Percentiles rank a stretch among this genome's conserved stretches.
Conservation (phyloP, 2,888 invertebrate genomes). For the Ypsolopha scabrella region DNA sequence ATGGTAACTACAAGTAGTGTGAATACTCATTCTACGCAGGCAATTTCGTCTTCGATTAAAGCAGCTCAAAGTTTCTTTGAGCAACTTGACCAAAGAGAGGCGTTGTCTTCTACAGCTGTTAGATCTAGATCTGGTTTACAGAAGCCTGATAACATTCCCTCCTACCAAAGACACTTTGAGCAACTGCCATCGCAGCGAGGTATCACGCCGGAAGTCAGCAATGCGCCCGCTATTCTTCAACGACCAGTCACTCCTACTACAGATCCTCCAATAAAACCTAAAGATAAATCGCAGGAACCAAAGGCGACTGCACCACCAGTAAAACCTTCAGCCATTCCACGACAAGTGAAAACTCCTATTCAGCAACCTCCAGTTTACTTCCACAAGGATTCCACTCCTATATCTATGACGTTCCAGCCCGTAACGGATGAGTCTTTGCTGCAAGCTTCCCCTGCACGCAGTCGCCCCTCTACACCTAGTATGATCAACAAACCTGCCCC, state of each 20-base stretch:
- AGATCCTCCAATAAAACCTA: slow-evolving; percentile 43
- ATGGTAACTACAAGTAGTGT: slow-evolving; percentile 26
- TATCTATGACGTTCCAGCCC: slow-evolving; percentile 75
- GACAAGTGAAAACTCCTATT: slow-evolving; percentile 24
- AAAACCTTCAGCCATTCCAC: slow-evolving; percentile 12
- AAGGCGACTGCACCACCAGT: slow-evolving; percentile 12
- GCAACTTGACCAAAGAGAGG: slow-evolving; percentile 49
- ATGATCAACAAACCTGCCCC: slow-evolving; percentile 81
- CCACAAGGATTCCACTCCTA: slow-evolving; percentile 58
- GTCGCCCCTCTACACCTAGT: slow-evolving; percentile 77
- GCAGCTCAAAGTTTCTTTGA: slow-evolving; percentile 51
- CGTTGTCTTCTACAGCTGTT: slow-evolving; percentile 35
- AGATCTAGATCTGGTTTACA: slow-evolving; percentile 68
- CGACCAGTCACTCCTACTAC: slow-evolving; percentile 49
- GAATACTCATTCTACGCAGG: slow-evolving; percentile 19
- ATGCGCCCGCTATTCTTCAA: slow-evolving; percentile 49
- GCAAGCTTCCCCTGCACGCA: slow-evolving; percentile 64
- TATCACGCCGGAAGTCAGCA: slow-evolving; percentile 66
- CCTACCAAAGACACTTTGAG: slow-evolving; percentile 75
- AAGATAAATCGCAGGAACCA: slow-evolving; percentile 40
- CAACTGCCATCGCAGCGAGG: slow-evolving; percentile 69
- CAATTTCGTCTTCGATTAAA: slow-evolving; percentile 44
- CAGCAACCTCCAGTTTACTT: slow-evolving; percentile 37
- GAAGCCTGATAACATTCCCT: slow-evolving; percentile 73
- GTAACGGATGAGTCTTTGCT: slow-evolving; percentile 68